Conservation (phyloP, 2,797 vertebrate species). For the Poeciliopsis gracilis region DNA sequence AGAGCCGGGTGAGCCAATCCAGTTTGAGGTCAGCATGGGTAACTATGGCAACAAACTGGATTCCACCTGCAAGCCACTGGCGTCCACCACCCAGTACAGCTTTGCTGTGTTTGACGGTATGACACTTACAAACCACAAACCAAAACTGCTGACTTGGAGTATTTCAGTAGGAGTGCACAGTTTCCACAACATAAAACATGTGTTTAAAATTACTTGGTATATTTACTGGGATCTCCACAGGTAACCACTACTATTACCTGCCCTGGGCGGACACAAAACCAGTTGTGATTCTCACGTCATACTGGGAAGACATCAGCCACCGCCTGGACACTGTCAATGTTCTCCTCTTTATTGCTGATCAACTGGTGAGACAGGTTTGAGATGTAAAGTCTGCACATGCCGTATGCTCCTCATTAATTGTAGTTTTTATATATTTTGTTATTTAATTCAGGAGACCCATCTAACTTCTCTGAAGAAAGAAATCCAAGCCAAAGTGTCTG, state of each 20-base stretch:
- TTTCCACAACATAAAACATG: not conserved
- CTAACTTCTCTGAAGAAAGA: slow-evolving; percentile 85
- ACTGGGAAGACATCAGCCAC: slow-evolving; percentile 97
- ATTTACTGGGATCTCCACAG: slow-evolving; percentile 70
- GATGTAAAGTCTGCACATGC: not conserved
- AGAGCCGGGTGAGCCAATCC: slow-evolving; percentile 92
- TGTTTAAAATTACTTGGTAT: slow-evolving; percentile 41
- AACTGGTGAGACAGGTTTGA: slow-evolving; percentile 81
- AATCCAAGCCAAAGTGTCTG: slow-evolving; percentile 85
- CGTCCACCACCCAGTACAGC: slow-evolving; percentile 96
- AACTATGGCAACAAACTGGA: slow-evolving; percentile 99
- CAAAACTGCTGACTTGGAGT: not conserved
- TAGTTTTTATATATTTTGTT: slow-evolving; percentile 10
- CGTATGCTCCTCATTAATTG: slow-evolving; percentile 2
- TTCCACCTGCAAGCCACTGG: slow-evolving; percentile 92
- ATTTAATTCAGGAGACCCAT: slow-evolving; percentile 64
- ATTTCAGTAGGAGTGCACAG: not conserved
- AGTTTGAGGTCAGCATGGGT: slow-evolving; percentile 98
- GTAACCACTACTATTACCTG: slow-evolving; percentile 97
- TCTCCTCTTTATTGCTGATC: slow-evolving; percentile 84
- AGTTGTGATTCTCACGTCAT: slow-evolving; percentile 93
- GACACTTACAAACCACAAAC: slow-evolving; percentile 30
- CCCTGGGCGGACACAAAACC: slow-evolving; percentile 95
- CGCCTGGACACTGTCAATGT: slow-evolving; percentile 89
- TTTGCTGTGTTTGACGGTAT: slow-evolving; percentile 94